phyloP scores from a whole-genome alignment of 2,113 vertebrate genomes.

The Oncorhynchus mykiss region DNA sequence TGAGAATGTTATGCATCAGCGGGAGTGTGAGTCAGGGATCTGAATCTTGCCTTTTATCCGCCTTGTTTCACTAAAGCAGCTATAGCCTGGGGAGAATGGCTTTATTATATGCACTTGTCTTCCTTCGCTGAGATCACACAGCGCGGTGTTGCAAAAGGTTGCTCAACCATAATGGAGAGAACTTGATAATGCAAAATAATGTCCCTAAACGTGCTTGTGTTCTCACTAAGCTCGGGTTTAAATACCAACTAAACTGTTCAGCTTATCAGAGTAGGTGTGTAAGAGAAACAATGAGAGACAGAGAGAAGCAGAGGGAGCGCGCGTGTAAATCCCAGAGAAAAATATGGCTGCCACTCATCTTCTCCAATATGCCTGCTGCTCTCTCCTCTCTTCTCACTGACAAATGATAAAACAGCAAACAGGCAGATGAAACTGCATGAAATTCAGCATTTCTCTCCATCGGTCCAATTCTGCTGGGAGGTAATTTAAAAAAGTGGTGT shows the following conservation, averaged over 20 bases:
- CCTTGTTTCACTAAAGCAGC: constrained; percentile 69
- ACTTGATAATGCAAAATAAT: constrained; percentile 4
- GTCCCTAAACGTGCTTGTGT: not conserved
- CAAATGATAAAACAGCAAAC: not conserved
- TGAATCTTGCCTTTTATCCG: constrained; percentile 66
- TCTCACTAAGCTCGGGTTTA: not conserved
- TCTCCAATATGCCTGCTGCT: not conserved
- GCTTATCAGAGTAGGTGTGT: constrained; percentile 18
- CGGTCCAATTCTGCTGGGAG: constrained; percentile 27
- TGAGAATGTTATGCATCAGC: constrained; percentile 54
- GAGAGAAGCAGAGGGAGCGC: not conserved
- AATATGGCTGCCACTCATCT: constrained; percentile 1
- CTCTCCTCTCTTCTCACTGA: not conserved
- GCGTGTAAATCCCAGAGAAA: not conserved
- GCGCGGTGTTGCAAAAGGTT: constrained; percentile 35
- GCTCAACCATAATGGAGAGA: constrained; percentile 3
- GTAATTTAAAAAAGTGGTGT: constrained; percentile 41
- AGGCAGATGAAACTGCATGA: not conserved
- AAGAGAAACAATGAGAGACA: not conserved
- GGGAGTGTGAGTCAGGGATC: constrained; percentile 65
- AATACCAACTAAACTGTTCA: not conserved
- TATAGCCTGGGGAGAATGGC: constrained; percentile 55
- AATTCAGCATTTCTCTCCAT: constrained; percentile 12
- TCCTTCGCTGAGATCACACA: constrained; percentile 46
- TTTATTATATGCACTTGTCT: constrained; percentile 45